phyloP scores from a whole-genome alignment of 2,888 invertebrate genomes.

The Mantis religiosa region DNA sequence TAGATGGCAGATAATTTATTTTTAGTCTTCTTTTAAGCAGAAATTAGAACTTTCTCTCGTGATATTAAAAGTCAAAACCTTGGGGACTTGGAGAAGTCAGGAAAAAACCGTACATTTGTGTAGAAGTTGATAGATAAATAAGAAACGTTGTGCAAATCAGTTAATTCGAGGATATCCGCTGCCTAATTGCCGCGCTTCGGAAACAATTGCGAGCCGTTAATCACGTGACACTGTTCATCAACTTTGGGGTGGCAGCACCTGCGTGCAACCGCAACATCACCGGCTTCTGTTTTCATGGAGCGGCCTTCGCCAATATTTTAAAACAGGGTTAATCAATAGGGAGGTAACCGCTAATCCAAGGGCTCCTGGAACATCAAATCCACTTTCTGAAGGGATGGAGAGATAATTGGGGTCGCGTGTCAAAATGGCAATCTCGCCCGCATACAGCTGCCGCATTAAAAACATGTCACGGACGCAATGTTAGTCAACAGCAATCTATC shows the following conservation, averaged over 20 bases:
- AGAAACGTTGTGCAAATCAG: too few species aligned
- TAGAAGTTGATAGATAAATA: too few species aligned
- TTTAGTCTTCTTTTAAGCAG: too few species aligned
- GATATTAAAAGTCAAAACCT: too few species aligned
- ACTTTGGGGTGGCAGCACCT: not conserved
- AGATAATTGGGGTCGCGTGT: not conserved
- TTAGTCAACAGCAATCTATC: not conserved
- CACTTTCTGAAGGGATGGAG: not conserved
- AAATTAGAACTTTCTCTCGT: too few species aligned
- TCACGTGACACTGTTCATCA: not conserved
- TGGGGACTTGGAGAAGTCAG: too few species aligned
- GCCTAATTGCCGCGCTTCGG: not conserved
- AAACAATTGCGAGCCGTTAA: not conserved
- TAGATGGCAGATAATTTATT: too few species aligned
- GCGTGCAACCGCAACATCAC: not conserved
- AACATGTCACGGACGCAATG: not conserved
- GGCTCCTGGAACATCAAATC: not conserved
- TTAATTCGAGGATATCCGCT: too few species aligned
- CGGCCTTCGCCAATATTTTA: not conserved
- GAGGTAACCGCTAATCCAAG: not conserved
- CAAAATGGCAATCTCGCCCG: not conserved
- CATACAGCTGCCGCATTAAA: not conserved
- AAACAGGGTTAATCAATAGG: conserved; percentile 14
- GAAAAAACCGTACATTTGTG: too few species aligned
- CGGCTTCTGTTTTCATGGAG: not conserved